These are phyloP conservation scores for Scaptomyza polygonia DNA, from an alignment of 2,888 invertebrate genomes.

Conservation along the genomic window DNA sequence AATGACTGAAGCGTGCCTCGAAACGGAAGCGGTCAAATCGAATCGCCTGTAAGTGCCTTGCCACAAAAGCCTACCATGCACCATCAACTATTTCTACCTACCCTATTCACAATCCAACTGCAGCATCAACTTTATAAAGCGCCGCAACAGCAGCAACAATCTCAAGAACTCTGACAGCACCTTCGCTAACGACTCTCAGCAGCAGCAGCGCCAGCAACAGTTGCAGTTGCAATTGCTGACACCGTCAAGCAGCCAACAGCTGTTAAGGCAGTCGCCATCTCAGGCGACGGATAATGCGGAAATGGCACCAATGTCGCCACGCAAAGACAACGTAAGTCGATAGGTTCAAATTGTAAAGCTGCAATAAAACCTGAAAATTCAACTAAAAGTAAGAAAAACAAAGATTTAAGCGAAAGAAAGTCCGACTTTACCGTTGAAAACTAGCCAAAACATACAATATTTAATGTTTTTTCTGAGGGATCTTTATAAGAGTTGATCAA, in stretches of 20 bases:
- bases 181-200: constrained; percentile 78
- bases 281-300: constrained; percentile 61
- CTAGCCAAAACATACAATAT: too few relatives aligned
- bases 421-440: too few relatives aligned
- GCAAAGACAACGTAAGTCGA: constrained; percentile 83
- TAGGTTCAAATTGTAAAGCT: too few relatives aligned
- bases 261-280: constrained; percentile 61
- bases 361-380: too few relatives aligned
- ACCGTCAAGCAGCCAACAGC: constrained; percentile 70
- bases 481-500: too few relatives aligned
- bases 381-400: too few relatives aligned
- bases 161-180: constrained; percentile 82
- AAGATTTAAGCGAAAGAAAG: too few relatives aligned
- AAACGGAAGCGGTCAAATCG: constrained; percentile 82
- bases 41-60: constrained; percentile 84
- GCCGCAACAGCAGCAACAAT: constrained; percentile 81
- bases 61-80: constrained; percentile 10
- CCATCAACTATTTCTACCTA: neutral
- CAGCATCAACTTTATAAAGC: constrained; percentile 84
- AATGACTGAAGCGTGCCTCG: constrained; percentile 64
- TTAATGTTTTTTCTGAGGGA: too few relatives aligned
- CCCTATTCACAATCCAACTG: constrained; percentile 3
- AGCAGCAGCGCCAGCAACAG: constrained; percentile 75
- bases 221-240: constrained; percentile 57
- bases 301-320: constrained; percentile 81